phyloP scores from a whole-genome alignment of 2,113 vertebrate species.

The Salvelinus alpinus region DNA sequence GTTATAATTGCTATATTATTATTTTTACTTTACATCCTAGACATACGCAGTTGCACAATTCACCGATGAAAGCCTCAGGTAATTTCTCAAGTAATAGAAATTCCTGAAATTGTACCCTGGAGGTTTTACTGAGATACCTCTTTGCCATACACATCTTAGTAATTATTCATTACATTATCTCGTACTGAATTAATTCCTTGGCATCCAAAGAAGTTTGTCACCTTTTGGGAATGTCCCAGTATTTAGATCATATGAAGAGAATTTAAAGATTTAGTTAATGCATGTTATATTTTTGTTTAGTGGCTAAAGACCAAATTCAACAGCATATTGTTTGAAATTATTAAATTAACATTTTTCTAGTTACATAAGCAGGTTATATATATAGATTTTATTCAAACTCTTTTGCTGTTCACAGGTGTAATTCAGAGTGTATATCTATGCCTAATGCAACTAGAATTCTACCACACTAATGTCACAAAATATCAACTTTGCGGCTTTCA shows the following conservation, averaged over 20 bases:
- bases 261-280: not conserved
- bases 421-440: slow-evolving; percentile 12
- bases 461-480: not conserved
- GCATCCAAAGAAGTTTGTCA: slow-evolving; percentile 35
- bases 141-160: slow-evolving; percentile 12
- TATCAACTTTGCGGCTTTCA: not conserved
- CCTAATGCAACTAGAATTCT: not conserved
- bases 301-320: slow-evolving; percentile 22
- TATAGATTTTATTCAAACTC: not conserved
- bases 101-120: slow-evolving; percentile 20
- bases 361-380: not conserved
- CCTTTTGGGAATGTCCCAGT: slow-evolving; percentile 8
- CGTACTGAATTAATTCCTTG: slow-evolving; percentile 9
- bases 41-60: slow-evolving; percentile 4
- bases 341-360: not conserved
- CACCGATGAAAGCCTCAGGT: slow-evolving; percentile 21
- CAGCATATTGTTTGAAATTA: slow-evolving; percentile 14
- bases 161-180: not conserved
- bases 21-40: not conserved
- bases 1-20: not conserved
- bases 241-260: not conserved
- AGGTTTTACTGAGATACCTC: slow-evolving; percentile 13
- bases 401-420: not conserved
- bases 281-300: slow-evolving; percentile 12
- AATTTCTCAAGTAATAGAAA: slow-evolving; percentile 11